Base-by-base conservation (phyloP, 2,113 vertebrate species). In the Hippolais icterina region DNA sequence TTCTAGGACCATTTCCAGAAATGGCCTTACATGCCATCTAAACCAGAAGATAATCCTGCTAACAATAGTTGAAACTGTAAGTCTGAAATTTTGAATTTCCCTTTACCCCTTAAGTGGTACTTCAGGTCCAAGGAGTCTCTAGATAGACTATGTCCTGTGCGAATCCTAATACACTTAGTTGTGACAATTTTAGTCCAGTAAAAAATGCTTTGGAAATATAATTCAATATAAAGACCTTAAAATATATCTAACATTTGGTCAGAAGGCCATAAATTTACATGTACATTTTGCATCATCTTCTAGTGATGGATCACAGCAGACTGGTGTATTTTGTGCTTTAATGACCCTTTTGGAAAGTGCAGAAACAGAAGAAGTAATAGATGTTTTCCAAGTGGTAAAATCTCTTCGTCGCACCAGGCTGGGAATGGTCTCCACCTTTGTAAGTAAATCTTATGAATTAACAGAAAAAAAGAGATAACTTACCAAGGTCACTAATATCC, bases 321-420 rank as follows among this genome's bases (percentile, higher is more conserved):
- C 98, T 0, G 99, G 99, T 41, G 52, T 99, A 4, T 99, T 99
- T 93, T 99, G 98, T 65, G 99, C 99, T 37, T 97, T 99, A 97
- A 98, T 99, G 97, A 99, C 98, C 81, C 97, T 99, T 54, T 87
- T 99, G 96, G 99, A 99, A 96, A 98, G 98, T 47, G 99, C 98
- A n/a, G 98, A 98, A 77, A 98, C 76, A 9, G 99, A 99, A 97
- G 99, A 98, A 68, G 96, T 99, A 76, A 90, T 99, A 50, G 99
- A 99, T 83, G 97, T 99, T 94, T 99, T 99, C 96, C 99, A 99
- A 94, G 98, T 98, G 54, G 98, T 97, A 49, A 99, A 99, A 97
- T 95, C 98, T 63, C 96, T 99, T 50, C 99, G 99, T 61, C 99
- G 98, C 90, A 97, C 98, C 47, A 97, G 99, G 59, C 97, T 98